phyloP scores from a whole-genome alignment of 2,797 vertebrate genomes.

The Lophius americanus region DNA sequence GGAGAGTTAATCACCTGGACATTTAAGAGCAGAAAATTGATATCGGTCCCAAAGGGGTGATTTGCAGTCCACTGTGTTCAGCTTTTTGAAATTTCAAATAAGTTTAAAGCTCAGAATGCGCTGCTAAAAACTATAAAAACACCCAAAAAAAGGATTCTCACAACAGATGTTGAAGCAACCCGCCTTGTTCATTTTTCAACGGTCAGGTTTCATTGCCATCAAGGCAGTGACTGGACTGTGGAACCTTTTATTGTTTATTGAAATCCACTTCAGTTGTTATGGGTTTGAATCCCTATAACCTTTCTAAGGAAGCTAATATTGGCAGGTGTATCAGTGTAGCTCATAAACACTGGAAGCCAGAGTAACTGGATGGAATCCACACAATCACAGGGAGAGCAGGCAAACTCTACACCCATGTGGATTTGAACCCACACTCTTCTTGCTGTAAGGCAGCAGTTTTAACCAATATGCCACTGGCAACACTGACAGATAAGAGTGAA shows the following conservation, averaged over 20 bases:
- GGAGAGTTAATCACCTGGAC: slow-evolving; percentile 26
- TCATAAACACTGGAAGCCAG: too few species aligned
- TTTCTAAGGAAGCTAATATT: background rate
- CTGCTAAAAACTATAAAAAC: background rate
- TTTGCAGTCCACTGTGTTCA: background rate
- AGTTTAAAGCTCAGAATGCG: slow-evolving; percentile 4
- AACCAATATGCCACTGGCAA: too few species aligned
- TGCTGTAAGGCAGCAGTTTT: too few species aligned
- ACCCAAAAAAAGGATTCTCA: background rate
- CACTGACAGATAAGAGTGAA: too few species aligned
- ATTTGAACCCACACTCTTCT: too few species aligned
- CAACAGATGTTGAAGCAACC: slow-evolving; percentile 44
- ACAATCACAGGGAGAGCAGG: too few species aligned
- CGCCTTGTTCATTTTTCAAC: slow-evolving; percentile 13
- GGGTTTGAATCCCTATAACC: background rate
- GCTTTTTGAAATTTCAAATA: background rate
- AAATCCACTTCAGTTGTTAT: background rate
- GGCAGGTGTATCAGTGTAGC: background rate
- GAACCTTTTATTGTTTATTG: slow-evolving; percentile 18
- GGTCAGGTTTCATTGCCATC: slow-evolving; percentile 24
- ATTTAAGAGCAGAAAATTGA: slow-evolving; percentile 28
- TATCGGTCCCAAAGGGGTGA: slow-evolving; percentile 9
- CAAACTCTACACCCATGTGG: too few species aligned
- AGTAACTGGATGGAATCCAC: too few species aligned
- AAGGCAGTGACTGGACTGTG: background rate